Conservation (phyloP, 1,140 invertebrate genomes). For the Adelges cooleyi region DNA sequence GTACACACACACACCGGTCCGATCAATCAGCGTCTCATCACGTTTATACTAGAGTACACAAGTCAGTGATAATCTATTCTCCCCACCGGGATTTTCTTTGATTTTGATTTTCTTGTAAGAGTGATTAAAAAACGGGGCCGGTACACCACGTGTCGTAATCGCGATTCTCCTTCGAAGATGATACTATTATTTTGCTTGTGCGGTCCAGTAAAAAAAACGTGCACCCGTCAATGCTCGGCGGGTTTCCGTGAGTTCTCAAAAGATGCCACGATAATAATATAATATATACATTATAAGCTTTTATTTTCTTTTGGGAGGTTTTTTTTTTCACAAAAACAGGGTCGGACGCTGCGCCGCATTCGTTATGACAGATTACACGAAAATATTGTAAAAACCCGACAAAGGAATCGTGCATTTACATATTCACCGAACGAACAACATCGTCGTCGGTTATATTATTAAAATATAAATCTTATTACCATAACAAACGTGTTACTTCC, state of each 20-base stretch:
- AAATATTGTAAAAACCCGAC: constrained; percentile 22
- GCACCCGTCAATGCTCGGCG: constrained; percentile 3
- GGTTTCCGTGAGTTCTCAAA: constrained; percentile 18
- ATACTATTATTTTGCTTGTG: not conserved
- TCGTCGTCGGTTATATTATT: constrained; percentile 15
- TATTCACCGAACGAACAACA: constrained; percentile 3
- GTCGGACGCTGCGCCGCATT: constrained; percentile 24
- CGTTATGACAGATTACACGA: constrained; percentile 26
- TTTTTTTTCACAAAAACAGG: not conserved
- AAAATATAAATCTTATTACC: constrained; percentile 28
- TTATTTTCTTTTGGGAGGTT: too few relatives aligned
- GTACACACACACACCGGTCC: constrained; percentile 11
- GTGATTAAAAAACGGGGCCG: not conserved
- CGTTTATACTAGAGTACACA: not conserved
- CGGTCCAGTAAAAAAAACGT: constrained; percentile 2
- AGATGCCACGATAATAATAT: not conserved
- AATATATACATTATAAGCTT: too few relatives aligned
- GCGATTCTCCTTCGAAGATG: not conserved
- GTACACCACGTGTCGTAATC: too few relatives aligned
- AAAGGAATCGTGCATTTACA: constrained; percentile 29
- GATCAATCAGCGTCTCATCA: constrained; percentile 2
- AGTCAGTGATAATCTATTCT: too few relatives aligned
- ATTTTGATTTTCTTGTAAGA: not conserved
- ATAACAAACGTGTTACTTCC: constrained; percentile 28
- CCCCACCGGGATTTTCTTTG: not conserved